Conservation (phyloP, 2,797 vertebrate genomes). For the Gymnopithys bicolor region DNA sequence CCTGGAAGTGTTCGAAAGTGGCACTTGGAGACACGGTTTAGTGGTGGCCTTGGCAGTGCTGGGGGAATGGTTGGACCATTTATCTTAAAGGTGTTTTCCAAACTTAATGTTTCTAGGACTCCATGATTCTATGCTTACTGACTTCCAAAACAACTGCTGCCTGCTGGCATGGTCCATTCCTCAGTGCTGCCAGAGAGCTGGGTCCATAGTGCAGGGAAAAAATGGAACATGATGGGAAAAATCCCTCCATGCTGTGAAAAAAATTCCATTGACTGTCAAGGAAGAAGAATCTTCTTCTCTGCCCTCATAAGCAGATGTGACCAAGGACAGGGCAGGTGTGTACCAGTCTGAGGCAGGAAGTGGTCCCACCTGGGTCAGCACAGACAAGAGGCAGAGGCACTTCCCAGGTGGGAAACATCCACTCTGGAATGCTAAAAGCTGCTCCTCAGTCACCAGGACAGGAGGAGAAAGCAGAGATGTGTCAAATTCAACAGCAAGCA, state of each 20-base stretch:
- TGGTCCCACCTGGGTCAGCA: background rate
- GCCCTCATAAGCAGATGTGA: background rate
- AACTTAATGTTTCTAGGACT: background rate
- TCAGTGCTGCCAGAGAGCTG: rapidly evolving
- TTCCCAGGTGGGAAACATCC: background rate
- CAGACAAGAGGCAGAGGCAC: background rate
- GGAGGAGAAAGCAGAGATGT: background rate
- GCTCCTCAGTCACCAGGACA: background rate
- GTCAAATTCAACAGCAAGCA: background rate
- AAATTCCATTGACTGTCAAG: background rate
- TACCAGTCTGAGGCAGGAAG: background rate
- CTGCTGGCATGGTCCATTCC: background rate
- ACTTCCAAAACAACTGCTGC: background rate
- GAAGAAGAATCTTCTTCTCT: background rate
- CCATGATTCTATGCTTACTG: background rate
- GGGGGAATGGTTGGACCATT: background rate
- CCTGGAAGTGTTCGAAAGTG: background rate
- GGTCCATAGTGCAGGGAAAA: background rate
- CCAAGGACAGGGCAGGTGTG: background rate
- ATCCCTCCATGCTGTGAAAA: background rate
- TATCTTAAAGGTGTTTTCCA: background rate
- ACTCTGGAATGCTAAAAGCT: background rate
- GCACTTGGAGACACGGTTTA: background rate
- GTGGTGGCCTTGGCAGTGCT: background rate
- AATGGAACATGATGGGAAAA: background rate